A percentile compares a stretch with the other conserved stretches of the same genome.
phyloP scores from a whole-genome alignment of 2,797 vertebrate species.

The Orestias chungarensis region DNA sequence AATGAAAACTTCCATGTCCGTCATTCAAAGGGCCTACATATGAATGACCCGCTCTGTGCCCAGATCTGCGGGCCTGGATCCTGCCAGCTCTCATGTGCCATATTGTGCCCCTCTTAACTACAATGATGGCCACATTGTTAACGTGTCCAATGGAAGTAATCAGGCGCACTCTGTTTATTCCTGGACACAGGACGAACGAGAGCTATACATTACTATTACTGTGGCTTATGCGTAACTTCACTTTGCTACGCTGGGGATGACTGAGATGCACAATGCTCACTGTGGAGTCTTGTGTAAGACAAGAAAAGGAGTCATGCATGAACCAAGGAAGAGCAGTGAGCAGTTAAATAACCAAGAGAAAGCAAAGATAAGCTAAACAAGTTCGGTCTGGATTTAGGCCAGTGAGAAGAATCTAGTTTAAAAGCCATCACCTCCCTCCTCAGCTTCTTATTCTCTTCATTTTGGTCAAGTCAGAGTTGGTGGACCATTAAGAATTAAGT shows the following conservation, averaged over 20 bases:
- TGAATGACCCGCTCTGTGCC: slow-evolving; percentile 59
- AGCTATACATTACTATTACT: slow-evolving; percentile 40
- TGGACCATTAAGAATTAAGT: slow-evolving; percentile 65
- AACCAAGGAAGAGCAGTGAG: slow-evolving; percentile 34
- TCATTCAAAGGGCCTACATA: slow-evolving; percentile 57
- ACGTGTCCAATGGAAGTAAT: slow-evolving; percentile 68
- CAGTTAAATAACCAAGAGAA: slow-evolving; percentile 25
- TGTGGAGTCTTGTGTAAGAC: slow-evolving; percentile 45
- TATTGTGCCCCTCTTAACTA: slow-evolving; percentile 59
- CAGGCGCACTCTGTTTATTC: slow-evolving; percentile 65
- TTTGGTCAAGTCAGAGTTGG: slow-evolving; percentile 66
- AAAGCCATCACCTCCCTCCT: slow-evolving; percentile 24
- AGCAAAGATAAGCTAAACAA: slow-evolving; percentile 7
- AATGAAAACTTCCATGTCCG: slow-evolving; percentile 52
- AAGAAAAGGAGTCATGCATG: slow-evolving; percentile 53
- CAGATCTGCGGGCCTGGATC: slow-evolving; percentile 53
- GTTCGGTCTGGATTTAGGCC: slow-evolving; percentile 25
- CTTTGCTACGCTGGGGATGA: slow-evolving; percentile 59
- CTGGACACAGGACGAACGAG: slow-evolving; percentile 54
- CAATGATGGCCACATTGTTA: slow-evolving; percentile 70
- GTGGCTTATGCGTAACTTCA: slow-evolving; percentile 48
- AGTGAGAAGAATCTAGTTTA: slow-evolving; percentile 15
- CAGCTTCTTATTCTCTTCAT: slow-evolving; percentile 36
- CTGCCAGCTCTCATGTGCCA: slow-evolving; percentile 54
- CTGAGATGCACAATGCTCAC: slow-evolving; percentile 48